Base-by-base conservation (phyloP, 92 coral and sea anemone species). In the Porites rus region DNA sequence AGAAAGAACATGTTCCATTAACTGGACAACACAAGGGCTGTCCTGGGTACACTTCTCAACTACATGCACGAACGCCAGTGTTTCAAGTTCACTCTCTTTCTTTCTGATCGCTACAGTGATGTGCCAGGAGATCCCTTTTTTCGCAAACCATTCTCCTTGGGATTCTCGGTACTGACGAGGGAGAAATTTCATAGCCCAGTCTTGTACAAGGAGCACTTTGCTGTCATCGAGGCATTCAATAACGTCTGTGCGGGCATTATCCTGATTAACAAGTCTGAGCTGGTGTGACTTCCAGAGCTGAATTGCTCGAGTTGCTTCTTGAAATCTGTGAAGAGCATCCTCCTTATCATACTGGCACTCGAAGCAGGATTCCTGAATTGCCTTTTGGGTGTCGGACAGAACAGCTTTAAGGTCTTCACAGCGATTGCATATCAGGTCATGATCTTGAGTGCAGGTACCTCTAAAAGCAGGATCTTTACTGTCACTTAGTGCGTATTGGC, bases 181-280 rank as follows among this genome's bases (percentile, higher is more conserved):
- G 65, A 90, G 80, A 59, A 90, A 90, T 75, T 90, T 90, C 90
- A 90, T 90, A 14, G 91, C 87, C 93, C 90, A 86, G 85, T 81
- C 91, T 64, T 86, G 64, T 13, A 88, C 63, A 10, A 90, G 43
- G 18, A 90, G 83, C 67, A 65, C 85, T 16, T 75, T 84, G 11
- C 61, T 78, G 20, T 84, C 66, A 54, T 78, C 65, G 16, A 89
- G 80, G 31, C 62, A 11, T 10, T 77, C 81, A 59, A 89, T 65
- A 20, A 65, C 64, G 59, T 89, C 92, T 4, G 75, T 70, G 14
- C 89, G 84, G 19, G 83, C 89, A 54, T 56, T 53, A 21, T 79
- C 86, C 38, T 75, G 84, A 60, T 80, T 75, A 24, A 84, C 76
- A 51, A 72, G 69, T 19, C 89, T 75, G 50, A 86, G 65, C 62